Evolutionary conservation across 2,797 vertebrate genomes (phyloP).

Genomic region (Siniperca scherzeri): DNA sequence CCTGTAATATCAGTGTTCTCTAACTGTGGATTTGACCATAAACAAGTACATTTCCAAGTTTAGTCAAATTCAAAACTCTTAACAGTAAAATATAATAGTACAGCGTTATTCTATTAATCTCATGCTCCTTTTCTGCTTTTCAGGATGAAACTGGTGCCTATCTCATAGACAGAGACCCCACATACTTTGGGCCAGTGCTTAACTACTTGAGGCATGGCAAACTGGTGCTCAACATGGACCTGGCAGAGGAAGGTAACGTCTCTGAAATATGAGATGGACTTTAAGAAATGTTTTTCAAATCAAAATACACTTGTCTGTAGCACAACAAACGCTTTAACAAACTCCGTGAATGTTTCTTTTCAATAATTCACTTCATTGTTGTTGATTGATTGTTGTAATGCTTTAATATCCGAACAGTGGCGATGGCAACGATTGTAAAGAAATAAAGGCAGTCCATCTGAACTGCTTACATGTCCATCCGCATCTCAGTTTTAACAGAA

Average conservation of each 20-base stretch:
- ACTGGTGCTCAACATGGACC: slow-evolving; percentile 97
- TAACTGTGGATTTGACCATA: background rate
- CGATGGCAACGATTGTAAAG: background rate
- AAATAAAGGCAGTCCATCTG: background rate
- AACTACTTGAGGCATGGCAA: slow-evolving; percentile 99
- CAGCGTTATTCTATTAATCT: background rate
- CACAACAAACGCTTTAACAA: background rate
- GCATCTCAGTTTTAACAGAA: background rate
- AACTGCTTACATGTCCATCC: background rate
- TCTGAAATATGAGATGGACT: background rate
- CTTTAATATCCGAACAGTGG: background rate
- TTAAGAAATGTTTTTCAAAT: slow-evolving; percentile 10
- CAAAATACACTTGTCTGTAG: background rate
- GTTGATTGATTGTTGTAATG: background rate
- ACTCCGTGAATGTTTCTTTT: background rate
- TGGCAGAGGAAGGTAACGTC: slow-evolving; percentile 96
- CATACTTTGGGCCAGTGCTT: slow-evolving; percentile 97
- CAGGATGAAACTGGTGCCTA: slow-evolving; percentile 99
- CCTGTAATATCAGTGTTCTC: background rate
- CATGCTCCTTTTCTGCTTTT: background rate
- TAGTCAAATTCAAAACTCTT: background rate
- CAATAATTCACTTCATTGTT: background rate
- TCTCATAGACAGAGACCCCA: slow-evolving; percentile 98
- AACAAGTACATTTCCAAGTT: background rate
- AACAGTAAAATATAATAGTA: background rate